Evolutionary conservation across 2,797 vertebrate species (phyloP).

Genomic region (Anabacerthia variegaticeps): DNA sequence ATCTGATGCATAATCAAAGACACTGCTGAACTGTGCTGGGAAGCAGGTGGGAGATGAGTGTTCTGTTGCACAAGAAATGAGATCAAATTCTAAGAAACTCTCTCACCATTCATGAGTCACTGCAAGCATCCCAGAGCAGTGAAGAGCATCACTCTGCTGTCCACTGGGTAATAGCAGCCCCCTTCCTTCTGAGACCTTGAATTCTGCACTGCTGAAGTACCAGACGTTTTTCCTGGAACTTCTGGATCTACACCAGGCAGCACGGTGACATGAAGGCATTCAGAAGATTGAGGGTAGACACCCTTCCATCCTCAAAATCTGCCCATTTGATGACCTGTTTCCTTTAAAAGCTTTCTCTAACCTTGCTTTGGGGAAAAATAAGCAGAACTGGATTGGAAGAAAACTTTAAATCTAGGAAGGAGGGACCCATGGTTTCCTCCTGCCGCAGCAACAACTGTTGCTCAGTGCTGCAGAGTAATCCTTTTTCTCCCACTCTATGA

Average conservation of each 20-base stretch:
- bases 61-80: not conserved
- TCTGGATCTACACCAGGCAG: not conserved
- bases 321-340: not conserved
- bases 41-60: not conserved
- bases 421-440: not conserved
- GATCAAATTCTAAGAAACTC: not conserved
- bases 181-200: not conserved
- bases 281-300: not conserved
- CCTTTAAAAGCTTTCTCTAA: not conserved
- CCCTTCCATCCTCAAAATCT: not conserved
- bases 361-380: not conserved
- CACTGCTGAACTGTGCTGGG: not conserved
- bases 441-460: not conserved
- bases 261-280: not conserved
- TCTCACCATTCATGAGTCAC: not conserved
- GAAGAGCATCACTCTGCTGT: not conserved
- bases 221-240: not conserved
- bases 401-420: not conserved
- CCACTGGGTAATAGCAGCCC: not conserved
- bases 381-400: not conserved
- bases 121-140: not conserved
- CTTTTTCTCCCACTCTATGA: constrained; percentile 21
- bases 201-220: not conserved
- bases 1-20: not conserved
- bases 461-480: not conserved